Percentiles rank a stretch among this genome's conserved stretches.
phyloP scores from a whole-genome alignment of 1,140 invertebrate genomes.

The Acromyrmex heyeri region DNA sequence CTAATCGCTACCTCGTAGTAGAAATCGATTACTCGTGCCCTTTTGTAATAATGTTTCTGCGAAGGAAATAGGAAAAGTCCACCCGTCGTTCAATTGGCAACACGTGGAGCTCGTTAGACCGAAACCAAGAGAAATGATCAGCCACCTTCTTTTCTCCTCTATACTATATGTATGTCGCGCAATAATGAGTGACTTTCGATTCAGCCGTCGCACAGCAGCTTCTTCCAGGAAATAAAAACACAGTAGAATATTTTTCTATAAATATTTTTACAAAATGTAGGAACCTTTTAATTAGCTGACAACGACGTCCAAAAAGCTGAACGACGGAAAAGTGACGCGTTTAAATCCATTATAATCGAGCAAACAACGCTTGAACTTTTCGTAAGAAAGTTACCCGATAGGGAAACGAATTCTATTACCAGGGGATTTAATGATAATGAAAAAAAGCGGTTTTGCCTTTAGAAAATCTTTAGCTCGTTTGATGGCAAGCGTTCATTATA shows the following conservation, averaged over 20 bases:
- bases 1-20: not conserved
- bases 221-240: not conserved
- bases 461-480: not conserved
- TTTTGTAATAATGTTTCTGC: constrained; percentile 40
- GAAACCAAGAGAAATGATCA: constrained; percentile 36
- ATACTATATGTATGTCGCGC: too few relatives aligned
- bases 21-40: constrained; percentile 30
- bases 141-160: not conserved
- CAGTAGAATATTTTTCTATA: not conserved
- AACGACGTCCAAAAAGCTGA: too few relatives aligned
- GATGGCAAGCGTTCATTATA: not conserved
- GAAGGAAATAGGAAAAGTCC: constrained; percentile 26
- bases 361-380: not conserved
- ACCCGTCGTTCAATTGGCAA: constrained; percentile 55
- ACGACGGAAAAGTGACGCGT: too few relatives aligned
- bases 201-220: not conserved
- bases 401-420: constrained; percentile 7
- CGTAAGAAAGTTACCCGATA: not conserved
- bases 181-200: not conserved
- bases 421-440: not conserved
- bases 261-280: not conserved
- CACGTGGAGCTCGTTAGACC: constrained; percentile 69
- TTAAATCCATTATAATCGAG: not conserved
- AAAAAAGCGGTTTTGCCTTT: not conserved
- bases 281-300: not conserved